Percentiles rank a stretch among this genome's conserved stretches.
phyloP scores from a whole-genome alignment of 2,113 vertebrate genomes.

The Glaucomys volans region DNA sequence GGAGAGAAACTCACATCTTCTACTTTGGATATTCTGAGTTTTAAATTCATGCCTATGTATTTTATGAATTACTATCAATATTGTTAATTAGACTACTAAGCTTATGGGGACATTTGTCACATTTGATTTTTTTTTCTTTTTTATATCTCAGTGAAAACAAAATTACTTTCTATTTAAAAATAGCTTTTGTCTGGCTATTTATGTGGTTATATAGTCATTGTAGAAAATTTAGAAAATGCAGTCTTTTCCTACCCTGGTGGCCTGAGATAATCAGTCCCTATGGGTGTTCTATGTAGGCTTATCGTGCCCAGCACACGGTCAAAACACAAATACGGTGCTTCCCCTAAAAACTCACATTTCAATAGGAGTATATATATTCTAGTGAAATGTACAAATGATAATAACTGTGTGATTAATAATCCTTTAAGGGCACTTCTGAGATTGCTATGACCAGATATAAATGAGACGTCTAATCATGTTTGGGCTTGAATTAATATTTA shows the following conservation, averaged over 20 bases:
- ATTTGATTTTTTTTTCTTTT: background rate
- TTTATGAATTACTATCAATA: background rate
- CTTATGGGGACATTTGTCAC: background rate
- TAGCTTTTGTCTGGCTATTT: background rate
- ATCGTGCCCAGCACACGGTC: background rate
- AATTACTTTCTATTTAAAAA: background rate
- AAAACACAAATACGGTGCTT: background rate
- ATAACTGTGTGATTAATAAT: background rate
- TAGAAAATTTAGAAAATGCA: background rate
- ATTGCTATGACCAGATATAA: conserved; percentile 35
- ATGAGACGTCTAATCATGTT: conserved; percentile 30
- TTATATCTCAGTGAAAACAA: background rate
- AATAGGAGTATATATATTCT: background rate
- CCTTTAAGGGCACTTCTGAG: background rate
- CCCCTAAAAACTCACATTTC: background rate
- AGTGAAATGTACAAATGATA: background rate
- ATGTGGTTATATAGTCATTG: background rate
- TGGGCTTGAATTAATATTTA: conserved; percentile 57
- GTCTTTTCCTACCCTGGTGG: background rate
- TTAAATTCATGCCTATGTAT: background rate
- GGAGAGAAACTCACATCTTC: background rate
- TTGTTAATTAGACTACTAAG: background rate
- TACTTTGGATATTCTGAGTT: background rate
- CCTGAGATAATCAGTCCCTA: background rate
- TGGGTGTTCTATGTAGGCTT: background rate